Conservation (phyloP, 2,797 vertebrate species). For the Gymnopithys bicolor region DNA sequence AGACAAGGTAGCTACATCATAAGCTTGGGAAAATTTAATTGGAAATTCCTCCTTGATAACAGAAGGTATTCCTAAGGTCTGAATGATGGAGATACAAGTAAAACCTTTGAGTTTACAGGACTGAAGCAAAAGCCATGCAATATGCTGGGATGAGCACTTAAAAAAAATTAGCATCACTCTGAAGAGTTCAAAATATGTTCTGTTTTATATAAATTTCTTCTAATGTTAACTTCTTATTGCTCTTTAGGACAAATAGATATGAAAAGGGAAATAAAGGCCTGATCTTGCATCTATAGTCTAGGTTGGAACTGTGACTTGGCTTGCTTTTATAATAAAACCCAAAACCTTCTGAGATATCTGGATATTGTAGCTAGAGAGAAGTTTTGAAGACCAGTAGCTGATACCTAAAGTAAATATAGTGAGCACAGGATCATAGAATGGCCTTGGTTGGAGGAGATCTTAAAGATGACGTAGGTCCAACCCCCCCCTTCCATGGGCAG, state of each 20-base stretch:
- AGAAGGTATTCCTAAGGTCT: neutral
- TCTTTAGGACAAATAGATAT: neutral
- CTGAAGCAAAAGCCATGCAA: neutral
- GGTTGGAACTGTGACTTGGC: too few relatives aligned
- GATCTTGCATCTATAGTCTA: neutral
- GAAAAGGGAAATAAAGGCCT: neutral
- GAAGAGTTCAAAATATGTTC: neutral
- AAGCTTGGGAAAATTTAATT: neutral
- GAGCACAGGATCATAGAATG: too few relatives aligned
- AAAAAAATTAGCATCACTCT: too few relatives aligned
- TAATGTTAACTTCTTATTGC: neutral
- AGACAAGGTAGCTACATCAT: neutral
- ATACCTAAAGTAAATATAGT: neutral
- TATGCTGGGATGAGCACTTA: neutral
- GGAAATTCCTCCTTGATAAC: neutral
- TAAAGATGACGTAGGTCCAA: too few relatives aligned
- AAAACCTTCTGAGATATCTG: neutral
- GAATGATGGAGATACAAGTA: neutral
- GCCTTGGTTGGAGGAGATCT: too few relatives aligned
- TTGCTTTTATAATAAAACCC: neutral
- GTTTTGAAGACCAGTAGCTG: neutral
- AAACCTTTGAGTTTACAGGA: neutral
- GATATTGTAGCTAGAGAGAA: neutral
- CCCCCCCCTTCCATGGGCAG: too few relatives aligned
- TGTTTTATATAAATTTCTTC: neutral